A percentile compares a stretch with the other conserved stretches of the same genome.
These are phyloP conservation scores for Cephus nigrinus DNA, from an alignment of 2,888 invertebrate species.

Conservation along the genomic window DNA sequence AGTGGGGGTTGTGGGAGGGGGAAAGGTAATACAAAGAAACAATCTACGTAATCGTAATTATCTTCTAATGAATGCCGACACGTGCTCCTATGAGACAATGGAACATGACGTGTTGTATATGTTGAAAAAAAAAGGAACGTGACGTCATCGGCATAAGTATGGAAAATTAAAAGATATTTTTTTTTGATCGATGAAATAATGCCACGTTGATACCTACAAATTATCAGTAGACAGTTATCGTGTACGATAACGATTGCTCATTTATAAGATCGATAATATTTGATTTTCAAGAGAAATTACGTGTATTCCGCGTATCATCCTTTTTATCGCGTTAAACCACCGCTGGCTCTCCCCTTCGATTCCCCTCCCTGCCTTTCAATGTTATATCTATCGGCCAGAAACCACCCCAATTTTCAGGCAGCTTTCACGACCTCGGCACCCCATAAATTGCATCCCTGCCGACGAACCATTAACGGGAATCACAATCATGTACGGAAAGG, in stretches of 20 bases:
- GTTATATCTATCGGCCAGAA: neutral
- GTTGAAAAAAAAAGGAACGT: neutral
- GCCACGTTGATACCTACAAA: neutral
- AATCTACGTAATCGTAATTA: neutral
- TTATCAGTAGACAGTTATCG: neutral
- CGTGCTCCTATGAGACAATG: neutral
- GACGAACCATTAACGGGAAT: neutral
- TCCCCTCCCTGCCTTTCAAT: neutral
- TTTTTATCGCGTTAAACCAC: neutral
- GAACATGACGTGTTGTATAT: neutral
- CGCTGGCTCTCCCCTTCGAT: neutral
- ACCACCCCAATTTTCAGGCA: neutral
- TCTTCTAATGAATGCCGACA: neutral
- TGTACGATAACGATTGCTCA: neutral
- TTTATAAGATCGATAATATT: neutral
- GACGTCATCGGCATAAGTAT: neutral
- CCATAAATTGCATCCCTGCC: neutral
- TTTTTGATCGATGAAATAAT: neutral
- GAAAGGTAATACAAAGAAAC: neutral
- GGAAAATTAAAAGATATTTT: neutral
- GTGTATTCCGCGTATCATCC: neutral
- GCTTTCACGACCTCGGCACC: neutral
- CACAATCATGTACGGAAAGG: neutral
- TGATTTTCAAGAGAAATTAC: neutral
- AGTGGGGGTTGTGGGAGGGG: neutral